Base-by-base conservation (phyloP, 2,888 invertebrate genomes). In the Ochropleura leucogaster region DNA sequence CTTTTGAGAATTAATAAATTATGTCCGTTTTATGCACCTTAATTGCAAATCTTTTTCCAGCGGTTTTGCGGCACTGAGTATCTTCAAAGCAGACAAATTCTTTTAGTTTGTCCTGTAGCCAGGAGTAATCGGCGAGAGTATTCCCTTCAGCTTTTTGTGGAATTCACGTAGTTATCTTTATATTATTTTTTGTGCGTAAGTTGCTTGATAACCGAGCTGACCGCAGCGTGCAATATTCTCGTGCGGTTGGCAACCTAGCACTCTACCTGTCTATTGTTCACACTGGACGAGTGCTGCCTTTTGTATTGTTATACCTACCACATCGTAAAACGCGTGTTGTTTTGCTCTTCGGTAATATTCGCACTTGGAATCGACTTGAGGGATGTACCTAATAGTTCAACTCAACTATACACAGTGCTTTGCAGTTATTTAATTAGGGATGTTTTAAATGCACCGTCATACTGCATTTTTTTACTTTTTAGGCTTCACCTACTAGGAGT, bases 171-270 rank as follows among this genome's bases (percentile, higher is more conserved):
- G 75, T 74, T 76, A 69, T 71, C 16, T 69, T 77, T 83, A 83
- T 84, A 69, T 84, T 84, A 68, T 77, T 84, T 84, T 77, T 75
- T 80, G 67, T 83, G 74, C 73, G 72, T 77, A 80, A 67, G 66
- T 81, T 85, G 57, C 77, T 73, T 80, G 74, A 83, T 85, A 82
- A 77, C 86, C 80, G 72, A 74, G 82, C 68, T 81, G 77, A 91
- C 91, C 92, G 84, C 92, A 91, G 86, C 81, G 85, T 88, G 87
- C 88, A 90, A 91, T 90, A 89, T 85, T 89, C 87, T 86, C 83
- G 84, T 92, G 93, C 84, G 93, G 93, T 92, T 91, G 77, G 75
- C 74, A 80, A 79, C 77, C 44, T 69, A 71, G 74, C 76, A 80
- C 80, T 79, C 42, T 69, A 69, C 68, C 75, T 75, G 76, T 79